These are phyloP conservation scores for Chloropsis hardwickii DNA, from an alignment of 2,113 vertebrate genomes.

Conservation along the genomic window DNA sequence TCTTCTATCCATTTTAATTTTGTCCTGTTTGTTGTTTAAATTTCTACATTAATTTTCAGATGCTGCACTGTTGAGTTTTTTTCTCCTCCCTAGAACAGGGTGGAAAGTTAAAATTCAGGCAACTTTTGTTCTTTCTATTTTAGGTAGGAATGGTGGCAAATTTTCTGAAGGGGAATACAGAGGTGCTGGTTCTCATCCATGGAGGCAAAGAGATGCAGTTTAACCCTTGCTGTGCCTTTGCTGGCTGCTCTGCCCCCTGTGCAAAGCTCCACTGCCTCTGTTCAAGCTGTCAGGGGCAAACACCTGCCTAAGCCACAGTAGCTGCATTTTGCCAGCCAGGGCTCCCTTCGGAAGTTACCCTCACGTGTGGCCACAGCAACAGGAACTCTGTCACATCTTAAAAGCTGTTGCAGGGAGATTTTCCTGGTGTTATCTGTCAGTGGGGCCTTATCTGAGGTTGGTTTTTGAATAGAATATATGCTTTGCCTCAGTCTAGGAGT, in stretches of 20 bases:
- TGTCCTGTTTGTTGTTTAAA: not conserved
- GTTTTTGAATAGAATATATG: not conserved
- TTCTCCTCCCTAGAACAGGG: not conserved
- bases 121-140: not conserved
- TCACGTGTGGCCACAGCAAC: fast-evolving
- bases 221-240: fast-evolving
- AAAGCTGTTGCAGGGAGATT: not conserved
- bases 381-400: not conserved
- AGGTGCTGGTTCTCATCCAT: not conserved
- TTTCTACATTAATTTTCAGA: not conserved
- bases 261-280: not conserved
- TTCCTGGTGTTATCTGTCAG: not conserved
- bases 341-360: not conserved
- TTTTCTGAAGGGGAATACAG: not conserved
- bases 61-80: fast-evolving
- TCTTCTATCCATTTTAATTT: not conserved
- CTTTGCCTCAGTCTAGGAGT: not conserved
- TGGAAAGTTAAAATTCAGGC: not conserved
- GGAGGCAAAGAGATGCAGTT: not conserved
- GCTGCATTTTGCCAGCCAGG: not conserved
- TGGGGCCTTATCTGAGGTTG: not conserved
- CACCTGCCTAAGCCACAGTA: fast-evolving
- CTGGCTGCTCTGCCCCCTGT: not conserved
- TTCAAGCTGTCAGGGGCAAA: not conserved
- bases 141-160: fast-evolving